Evolutionary conservation across 2,113 vertebrate species (phyloP).

Genomic region (Lophura nycthemera): DNA sequence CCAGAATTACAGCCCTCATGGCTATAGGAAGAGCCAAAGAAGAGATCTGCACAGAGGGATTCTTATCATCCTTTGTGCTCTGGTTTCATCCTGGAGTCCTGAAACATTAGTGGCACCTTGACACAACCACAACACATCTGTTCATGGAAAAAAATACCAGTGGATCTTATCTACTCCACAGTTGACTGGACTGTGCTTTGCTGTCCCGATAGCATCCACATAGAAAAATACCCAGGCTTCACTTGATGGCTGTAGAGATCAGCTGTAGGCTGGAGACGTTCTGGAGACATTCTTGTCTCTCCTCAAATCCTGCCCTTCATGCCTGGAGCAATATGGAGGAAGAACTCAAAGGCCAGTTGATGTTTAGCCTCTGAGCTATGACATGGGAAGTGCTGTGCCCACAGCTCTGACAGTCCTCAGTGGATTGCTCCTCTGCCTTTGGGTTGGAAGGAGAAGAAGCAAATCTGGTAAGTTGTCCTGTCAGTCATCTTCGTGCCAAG

Average conservation of each 20-base stretch:
- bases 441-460: not conserved
- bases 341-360: not conserved
- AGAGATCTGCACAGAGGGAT: not conserved
- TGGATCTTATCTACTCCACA: not conserved
- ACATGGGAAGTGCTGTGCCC: fast-evolving
- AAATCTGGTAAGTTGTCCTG: not conserved
- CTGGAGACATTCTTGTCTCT: not conserved
- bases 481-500: slow-evolving; percentile 3
- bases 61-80: not conserved
- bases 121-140: not conserved
- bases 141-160: not conserved
- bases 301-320: not conserved
- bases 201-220: not conserved
- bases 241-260: not conserved
- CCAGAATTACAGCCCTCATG: not conserved
- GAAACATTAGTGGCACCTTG: not conserved
- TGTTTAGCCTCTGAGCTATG: fast-evolving
- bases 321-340: not conserved
- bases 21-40: not conserved
- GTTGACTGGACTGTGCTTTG: not conserved
- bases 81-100: not conserved
- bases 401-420: not conserved
- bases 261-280: not conserved
- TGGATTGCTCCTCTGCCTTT: not conserved
- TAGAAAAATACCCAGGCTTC: not conserved